phyloP scores from a whole-genome alignment of 2,797 vertebrate genomes.

The Eulemur rubriventer region DNA sequence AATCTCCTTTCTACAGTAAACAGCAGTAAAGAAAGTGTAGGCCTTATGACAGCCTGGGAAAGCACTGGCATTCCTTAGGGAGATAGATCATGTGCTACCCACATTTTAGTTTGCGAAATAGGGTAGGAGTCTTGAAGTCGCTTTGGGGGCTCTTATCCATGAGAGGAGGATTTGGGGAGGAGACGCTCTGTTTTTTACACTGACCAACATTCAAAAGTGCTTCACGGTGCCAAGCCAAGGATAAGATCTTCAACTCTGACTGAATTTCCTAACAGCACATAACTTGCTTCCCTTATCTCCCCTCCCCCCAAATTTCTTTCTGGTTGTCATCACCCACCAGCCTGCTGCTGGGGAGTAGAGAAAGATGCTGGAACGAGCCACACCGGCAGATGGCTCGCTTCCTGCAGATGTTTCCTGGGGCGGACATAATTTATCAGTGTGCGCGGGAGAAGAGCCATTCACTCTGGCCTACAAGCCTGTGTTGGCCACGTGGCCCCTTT shows the following conservation, averaged over 20 bases:
- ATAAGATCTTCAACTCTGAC: slow-evolving; percentile 64
- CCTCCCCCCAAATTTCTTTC: not conserved
- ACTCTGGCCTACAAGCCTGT: not conserved
- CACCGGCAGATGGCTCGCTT: not conserved
- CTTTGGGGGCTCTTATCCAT: slow-evolving; percentile 48
- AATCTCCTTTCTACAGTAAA: not conserved
- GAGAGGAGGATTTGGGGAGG: not conserved
- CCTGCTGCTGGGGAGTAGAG: not conserved
- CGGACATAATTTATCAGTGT: not conserved
- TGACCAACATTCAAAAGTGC: slow-evolving; percentile 50
- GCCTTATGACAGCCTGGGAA: not conserved
- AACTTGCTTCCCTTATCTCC: slow-evolving; percentile 13
- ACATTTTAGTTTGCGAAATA: slow-evolving; percentile 32
- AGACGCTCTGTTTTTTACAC: slow-evolving; percentile 37
- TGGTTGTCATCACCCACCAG: slow-evolving; percentile 17
- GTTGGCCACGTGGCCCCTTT: no score
- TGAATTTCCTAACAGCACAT: slow-evolving; percentile 62
- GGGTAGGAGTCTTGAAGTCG: not conserved
- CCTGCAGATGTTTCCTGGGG: not conserved
- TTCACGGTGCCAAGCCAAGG: slow-evolving; percentile 54
- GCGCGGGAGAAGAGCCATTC: not conserved
- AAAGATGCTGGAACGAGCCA: not conserved
- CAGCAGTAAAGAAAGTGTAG: not conserved
- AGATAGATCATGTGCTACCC: not conserved
- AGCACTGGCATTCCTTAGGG: not conserved